phyloP scores from a whole-genome alignment of 1,140 invertebrate genomes.

The Physella acuta region DNA sequence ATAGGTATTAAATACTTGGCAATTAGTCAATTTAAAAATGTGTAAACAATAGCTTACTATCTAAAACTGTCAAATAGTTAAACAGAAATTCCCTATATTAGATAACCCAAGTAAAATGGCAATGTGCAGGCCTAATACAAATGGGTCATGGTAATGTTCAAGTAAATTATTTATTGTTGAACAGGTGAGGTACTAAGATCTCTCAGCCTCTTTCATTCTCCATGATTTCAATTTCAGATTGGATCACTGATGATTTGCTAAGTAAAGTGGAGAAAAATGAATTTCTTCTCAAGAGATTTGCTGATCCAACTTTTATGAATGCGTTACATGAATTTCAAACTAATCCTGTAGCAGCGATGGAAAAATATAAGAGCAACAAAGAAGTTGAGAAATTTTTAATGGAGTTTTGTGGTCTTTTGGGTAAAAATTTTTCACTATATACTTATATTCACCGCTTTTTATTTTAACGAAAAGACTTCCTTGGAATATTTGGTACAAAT shows the following conservation, averaged over 20 bases:
- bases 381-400: conserved; percentile 48
- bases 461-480: neutral
- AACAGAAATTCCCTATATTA: too few relatives aligned
- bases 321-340: conserved; percentile 52
- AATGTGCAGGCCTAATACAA: too few relatives aligned
- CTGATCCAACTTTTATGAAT: conserved; percentile 45
- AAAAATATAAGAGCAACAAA: conserved; percentile 45
- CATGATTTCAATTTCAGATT: too few relatives aligned
- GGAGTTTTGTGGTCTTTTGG: conserved; percentile 49
- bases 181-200: too few relatives aligned
- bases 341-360: conserved; percentile 45
- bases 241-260: conserved; percentile 53
- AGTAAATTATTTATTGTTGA: too few relatives aligned
- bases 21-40: too few relatives aligned
- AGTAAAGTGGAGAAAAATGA: conserved; percentile 45
- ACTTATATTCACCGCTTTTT: neutral
- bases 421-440: conserved; percentile 29
- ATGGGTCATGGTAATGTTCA: too few relatives aligned
- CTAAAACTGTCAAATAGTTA: too few relatives aligned
- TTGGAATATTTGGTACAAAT: neutral
- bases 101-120: too few relatives aligned
- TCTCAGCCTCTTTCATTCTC: too few relatives aligned
- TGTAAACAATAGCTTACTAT: too few relatives aligned
- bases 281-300: conserved; percentile 34
- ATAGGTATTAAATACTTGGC: too few relatives aligned